Evolutionary conservation across 1,140 invertebrate genomes (phyloP).

Genomic region (Carcinoscorpius rotundicauda): DNA sequence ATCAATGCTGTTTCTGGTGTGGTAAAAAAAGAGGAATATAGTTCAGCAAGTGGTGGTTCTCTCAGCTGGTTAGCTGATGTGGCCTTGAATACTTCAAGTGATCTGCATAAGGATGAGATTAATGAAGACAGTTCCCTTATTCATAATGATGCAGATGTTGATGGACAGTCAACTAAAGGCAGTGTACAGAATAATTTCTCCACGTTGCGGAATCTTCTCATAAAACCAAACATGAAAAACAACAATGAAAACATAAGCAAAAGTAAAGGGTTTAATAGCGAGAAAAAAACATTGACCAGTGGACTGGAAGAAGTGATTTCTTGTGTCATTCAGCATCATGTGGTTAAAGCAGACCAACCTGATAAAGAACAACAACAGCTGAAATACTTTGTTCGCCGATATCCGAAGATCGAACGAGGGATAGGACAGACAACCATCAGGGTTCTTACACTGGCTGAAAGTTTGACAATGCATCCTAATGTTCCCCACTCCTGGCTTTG

Average conservation of each 20-base stretch:
- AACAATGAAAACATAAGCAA: slow-evolving; percentile 27
- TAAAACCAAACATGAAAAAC: slow-evolving; percentile 47
- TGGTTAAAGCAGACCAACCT: slow-evolving; percentile 34
- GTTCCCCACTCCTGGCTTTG: slow-evolving; percentile 54
- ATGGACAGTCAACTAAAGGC: too few species aligned
- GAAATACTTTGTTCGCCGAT: slow-evolving; percentile 15
- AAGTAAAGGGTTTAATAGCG: slow-evolving; percentile 22
- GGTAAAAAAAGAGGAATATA: too few species aligned
- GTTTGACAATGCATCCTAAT: slow-evolving; percentile 42
- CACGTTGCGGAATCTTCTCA: slow-evolving; percentile 65
- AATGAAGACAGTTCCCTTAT: too few species aligned
- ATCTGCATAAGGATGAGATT: too few species aligned
- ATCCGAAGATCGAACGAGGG: slow-evolving; percentile 40
- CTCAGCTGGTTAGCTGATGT: slow-evolving; percentile 52
- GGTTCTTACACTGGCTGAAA: slow-evolving; percentile 18
- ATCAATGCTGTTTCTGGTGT: too few species aligned
- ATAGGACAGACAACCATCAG: slow-evolving; percentile 50
- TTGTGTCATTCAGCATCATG: slow-evolving; percentile 58
- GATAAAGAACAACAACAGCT: slow-evolving; percentile 13
- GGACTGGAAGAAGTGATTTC: slow-evolving; percentile 66
- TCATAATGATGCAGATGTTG: too few species aligned
- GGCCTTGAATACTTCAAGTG: too few species aligned
- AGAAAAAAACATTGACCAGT: slow-evolving; percentile 40
- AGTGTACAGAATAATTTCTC: slow-evolving; percentile 46
- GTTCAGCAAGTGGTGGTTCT: slow-evolving; percentile 36